Evolutionary conservation across 2,113 vertebrate genomes (phyloP).

Genomic region (Rallus limicola): DNA sequence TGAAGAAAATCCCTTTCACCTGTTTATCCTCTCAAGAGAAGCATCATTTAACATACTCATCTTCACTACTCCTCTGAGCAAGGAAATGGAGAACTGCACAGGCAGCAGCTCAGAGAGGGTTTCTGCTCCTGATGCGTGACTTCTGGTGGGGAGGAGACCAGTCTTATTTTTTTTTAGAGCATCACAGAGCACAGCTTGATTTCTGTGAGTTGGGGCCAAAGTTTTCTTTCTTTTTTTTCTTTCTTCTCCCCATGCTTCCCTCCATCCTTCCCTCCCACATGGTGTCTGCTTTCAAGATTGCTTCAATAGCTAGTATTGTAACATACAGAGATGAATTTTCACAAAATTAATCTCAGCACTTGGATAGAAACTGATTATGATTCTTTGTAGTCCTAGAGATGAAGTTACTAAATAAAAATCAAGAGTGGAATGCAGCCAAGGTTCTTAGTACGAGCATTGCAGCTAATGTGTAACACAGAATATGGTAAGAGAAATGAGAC

Average conservation of each 20-base stretch:
- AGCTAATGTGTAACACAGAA: not conserved
- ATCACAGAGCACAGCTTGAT: constrained; percentile 21
- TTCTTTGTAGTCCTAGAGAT: constrained; percentile 41
- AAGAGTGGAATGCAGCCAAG: not conserved
- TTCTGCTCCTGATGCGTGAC: not conserved
- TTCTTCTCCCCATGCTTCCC: not conserved
- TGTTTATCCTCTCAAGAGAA: not conserved
- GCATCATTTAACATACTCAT: not conserved
- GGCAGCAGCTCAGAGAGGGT: not conserved
- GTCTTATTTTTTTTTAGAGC: not conserved
- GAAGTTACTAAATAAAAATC: constrained; percentile 26
- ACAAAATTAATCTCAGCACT: constrained; percentile 45
- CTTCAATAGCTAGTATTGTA: constrained; percentile 34
- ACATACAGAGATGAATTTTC: constrained; percentile 16
- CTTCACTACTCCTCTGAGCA: not conserved
- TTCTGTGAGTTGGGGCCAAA: constrained; percentile 34
- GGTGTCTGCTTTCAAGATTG: constrained; percentile 53
- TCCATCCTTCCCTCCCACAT: not conserved
- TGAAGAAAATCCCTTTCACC: not conserved
- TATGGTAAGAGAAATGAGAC: constrained; percentile 1
- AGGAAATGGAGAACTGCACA: not conserved
- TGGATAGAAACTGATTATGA: constrained; percentile 25
- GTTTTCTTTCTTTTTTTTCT: not conserved
- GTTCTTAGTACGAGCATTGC: not conserved
- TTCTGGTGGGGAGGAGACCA: not conserved